Percentiles rank a stretch among this genome's conserved stretches.
phyloP scores from a whole-genome alignment of 2,113 vertebrate genomes.

The Eublepharis macularius region DNA sequence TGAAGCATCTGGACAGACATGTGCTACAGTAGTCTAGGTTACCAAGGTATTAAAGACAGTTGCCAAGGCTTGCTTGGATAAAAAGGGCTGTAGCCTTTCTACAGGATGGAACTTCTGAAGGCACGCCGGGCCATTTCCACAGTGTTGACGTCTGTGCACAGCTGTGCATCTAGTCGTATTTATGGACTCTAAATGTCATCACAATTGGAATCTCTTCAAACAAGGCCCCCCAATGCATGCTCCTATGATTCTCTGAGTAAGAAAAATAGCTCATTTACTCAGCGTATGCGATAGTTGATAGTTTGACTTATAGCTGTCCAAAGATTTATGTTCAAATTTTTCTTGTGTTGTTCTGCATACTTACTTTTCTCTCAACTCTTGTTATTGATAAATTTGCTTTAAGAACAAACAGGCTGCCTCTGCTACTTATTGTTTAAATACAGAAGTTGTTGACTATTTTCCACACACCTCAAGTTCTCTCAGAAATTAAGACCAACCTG shows the following conservation, averaged over 20 bases:
- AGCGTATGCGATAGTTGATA: constrained; percentile 37
- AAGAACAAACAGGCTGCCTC: background rate
- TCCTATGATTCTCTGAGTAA: constrained; percentile 64
- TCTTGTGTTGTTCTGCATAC: constrained; percentile 42
- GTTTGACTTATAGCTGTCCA: constrained; percentile 50
- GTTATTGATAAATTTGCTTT: background rate
- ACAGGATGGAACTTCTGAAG: background rate
- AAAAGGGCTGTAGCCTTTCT: background rate
- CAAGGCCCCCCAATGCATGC: constrained; percentile 39
- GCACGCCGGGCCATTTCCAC: background rate
- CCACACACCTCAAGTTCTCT: background rate
- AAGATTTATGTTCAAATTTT: constrained; percentile 71
- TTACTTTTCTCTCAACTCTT: constrained; percentile 15
- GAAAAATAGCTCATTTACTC: constrained; percentile 68
- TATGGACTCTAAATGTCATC: constrained; percentile 38
- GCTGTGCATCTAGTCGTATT: constrained; percentile 33
- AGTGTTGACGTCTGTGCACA: background rate
- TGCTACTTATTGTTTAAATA: background rate
- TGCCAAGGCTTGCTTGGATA: background rate
- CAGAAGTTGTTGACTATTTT: background rate
- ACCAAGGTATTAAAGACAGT: background rate
- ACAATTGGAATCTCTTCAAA: constrained; percentile 46
- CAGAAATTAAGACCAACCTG: background rate
- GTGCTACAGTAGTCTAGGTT: background rate
- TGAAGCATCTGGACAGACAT: background rate